Evolutionary conservation across 2,888 invertebrate species (phyloP), one percentile per base, ranked within the genome.

Genomic region (Heliconius erato): DNA sequence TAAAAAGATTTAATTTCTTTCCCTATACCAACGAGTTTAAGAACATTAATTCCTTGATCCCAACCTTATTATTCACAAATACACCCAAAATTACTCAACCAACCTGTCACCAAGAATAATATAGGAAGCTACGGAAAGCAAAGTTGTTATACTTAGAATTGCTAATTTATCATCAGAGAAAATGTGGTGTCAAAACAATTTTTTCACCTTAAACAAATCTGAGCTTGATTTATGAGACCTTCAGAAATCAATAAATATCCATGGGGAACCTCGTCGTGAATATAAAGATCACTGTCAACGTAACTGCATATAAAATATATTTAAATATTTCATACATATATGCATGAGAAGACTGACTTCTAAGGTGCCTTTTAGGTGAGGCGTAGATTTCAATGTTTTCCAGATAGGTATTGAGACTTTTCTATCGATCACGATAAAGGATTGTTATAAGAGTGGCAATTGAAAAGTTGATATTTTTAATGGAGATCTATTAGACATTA

Each of bases 111-210:
- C 54, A 14, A 32, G 23, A 9, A 35, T 54, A 74, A 32, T 14
- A n/a, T 54, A 74, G 28, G 19, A 28, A 49, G 28, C 9, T n/a
- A 59, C 32, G 7, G 32, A 7, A 59, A 59, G 32, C 74, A 74
- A 74, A 32, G 2, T 74, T 32, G n/a, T 59, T 26, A 35, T 59
- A 63, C n/a, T 76, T 76, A 16, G 59, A 76, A 59, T 76, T 76
- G 32, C 74, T 63, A 76, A 76, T 76, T 63, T 63, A 69, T 76
- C 74, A 78, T 79, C 74, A 63, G 7, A 78, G 19, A 67, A 78
- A 12, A 78, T 44, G 28, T 44, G 40, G 19, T 35, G 72, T 79
- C 72, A 72, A 72, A 40, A 72, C 40, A 76, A 32, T 76, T 76
- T 72, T 74, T 79, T 79, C 71, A 32, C n/a, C 23, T 72, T 12